Percentiles rank a stretch among this genome's conserved stretches.
phyloP scores from a whole-genome alignment of 2,113 vertebrate genomes.

The Microcebus lehilahytsara region DNA sequence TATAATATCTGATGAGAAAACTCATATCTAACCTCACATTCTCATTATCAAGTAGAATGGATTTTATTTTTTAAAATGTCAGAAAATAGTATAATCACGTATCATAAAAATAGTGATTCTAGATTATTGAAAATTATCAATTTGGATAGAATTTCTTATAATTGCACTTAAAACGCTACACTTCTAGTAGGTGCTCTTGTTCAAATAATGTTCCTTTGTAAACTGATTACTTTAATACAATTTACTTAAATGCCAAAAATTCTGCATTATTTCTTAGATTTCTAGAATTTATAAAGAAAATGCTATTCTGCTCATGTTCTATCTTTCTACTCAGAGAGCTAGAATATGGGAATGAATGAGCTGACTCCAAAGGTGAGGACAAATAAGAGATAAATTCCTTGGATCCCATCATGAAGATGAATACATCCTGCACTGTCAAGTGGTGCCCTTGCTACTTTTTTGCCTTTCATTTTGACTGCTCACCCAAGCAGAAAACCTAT shows the following conservation, averaged over 20 bases:
- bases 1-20: slow-evolving; percentile 42
- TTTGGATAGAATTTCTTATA: slow-evolving; percentile 20
- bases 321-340: neutral
- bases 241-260: neutral
- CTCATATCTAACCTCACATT: neutral
- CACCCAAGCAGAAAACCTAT: neutral
- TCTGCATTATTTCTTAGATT: slow-evolving; percentile 32
- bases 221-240: neutral
- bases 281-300: slow-evolving; percentile 44
- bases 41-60: slow-evolving; percentile 27
- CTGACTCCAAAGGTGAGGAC: neutral
- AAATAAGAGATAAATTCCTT: neutral
- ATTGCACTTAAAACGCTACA: neutral
- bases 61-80: slow-evolving; percentile 44
- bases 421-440: neutral
- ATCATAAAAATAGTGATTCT: neutral
- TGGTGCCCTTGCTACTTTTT: neutral
- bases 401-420: neutral
- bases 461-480: neutral
- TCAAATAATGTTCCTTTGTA: neutral
- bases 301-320: neutral
- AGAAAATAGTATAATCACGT: neutral
- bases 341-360: neutral
- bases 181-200: neutral
- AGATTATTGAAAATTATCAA: slow-evolving; percentile 14